phyloP scores from a whole-genome alignment of 2,113 vertebrate genomes.

The Ciconia stormi region DNA sequence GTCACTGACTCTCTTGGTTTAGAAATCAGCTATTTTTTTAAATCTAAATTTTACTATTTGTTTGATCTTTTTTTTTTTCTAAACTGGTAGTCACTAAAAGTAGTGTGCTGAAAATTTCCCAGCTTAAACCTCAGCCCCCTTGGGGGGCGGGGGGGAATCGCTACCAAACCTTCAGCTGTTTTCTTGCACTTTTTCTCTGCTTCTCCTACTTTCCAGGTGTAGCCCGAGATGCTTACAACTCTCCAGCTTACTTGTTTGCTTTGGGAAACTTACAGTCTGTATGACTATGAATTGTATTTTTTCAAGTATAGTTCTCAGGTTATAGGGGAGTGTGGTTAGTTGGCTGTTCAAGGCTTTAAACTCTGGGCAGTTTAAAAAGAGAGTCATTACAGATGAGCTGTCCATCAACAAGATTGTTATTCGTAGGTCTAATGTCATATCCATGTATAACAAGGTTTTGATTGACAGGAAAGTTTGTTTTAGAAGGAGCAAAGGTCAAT shows the following conservation, averaged over 20 bases:
- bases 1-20: neutral
- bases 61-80: neutral
- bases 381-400: slow-evolving; percentile 2
- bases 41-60: neutral
- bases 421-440: slow-evolving; percentile 47
- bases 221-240: neutral
- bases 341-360: neutral
- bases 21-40: neutral
- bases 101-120: neutral
- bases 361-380: slow-evolving; percentile 7
- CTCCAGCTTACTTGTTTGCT: neutral
- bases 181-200: neutral
- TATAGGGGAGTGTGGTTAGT: neutral
- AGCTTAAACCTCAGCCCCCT: neutral
- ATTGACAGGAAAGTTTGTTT: slow-evolving; percentile 68
- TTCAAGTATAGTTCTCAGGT: neutral
- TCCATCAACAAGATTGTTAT: slow-evolving; percentile 53
- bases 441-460: slow-evolving; percentile 53
- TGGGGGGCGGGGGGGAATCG: rapidly evolving
- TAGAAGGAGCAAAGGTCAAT: slow-evolving; percentile 59
- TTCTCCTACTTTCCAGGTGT: neutral
- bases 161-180: neutral
- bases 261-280: neutral
- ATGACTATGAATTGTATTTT: neutral
- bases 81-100: neutral